phyloP scores from a whole-genome alignment of 2,797 vertebrate species.

The Sorex maritimensis region DNA sequence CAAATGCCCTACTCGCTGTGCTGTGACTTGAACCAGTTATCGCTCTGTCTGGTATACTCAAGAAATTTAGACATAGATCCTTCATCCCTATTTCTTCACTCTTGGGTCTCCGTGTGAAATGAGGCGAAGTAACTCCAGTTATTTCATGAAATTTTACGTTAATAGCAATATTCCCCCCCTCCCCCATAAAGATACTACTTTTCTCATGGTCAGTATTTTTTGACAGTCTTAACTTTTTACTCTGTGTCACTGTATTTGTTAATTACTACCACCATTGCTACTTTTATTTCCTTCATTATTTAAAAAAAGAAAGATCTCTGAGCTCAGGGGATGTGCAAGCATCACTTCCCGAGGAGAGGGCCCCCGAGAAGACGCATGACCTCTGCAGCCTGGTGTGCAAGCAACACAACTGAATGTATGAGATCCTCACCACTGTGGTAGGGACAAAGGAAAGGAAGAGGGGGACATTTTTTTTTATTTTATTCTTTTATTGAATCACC shows the following conservation, averaged over 20 bases:
- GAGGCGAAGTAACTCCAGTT: not conserved
- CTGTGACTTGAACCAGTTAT: too few species aligned
- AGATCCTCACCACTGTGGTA: too few species aligned
- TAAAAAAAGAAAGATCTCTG: not conserved
- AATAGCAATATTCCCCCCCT: not conserved
- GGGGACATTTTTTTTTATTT: too few species aligned
- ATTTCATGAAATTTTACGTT: not conserved
- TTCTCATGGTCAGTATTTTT: not conserved
- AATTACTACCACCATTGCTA: not conserved
- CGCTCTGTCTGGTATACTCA: not conserved
- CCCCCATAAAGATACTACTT: not conserved
- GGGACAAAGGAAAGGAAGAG: too few species aligned
- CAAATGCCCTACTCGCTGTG: too few species aligned
- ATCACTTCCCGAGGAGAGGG: too few species aligned
- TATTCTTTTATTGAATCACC: too few species aligned
- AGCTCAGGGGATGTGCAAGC: too few species aligned
- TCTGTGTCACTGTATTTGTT: conserved; percentile 3
- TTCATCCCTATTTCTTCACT: not conserved
- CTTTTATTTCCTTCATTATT: not conserved
- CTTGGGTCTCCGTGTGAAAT: not conserved
- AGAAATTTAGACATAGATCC: not conserved
- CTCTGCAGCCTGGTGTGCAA: too few species aligned
- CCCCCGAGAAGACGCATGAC: too few species aligned
- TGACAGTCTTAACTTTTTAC: not conserved
- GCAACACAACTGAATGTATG: too few species aligned